Conservation (phyloP, 2,888 invertebrate species). For the Theretra japonica region DNA sequence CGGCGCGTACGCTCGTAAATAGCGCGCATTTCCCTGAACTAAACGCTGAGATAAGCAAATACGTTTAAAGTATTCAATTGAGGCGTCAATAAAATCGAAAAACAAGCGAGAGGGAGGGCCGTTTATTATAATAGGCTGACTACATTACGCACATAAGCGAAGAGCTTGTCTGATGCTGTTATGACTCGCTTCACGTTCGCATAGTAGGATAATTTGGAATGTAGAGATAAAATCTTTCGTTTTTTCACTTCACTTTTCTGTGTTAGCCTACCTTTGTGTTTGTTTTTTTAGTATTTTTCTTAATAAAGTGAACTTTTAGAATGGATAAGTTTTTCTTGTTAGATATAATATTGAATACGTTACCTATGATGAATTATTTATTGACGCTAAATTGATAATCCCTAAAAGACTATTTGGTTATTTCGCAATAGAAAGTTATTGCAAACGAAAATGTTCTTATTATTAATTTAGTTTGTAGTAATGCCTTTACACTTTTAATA, state of each 20-base stretch:
- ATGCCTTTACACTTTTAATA: no score
- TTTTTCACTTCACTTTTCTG: slow-evolving; percentile 1
- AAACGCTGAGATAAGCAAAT: neutral
- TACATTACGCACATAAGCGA: neutral
- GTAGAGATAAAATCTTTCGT: slow-evolving; percentile 30
- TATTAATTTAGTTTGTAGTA: neutral
- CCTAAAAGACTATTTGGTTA: no score
- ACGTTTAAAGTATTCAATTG: slow-evolving; percentile 13
- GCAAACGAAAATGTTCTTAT: no score
- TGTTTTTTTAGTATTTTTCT: neutral
- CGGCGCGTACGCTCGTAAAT: neutral
- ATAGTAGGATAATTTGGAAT: slow-evolving; percentile 43
- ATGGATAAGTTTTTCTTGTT: no score
- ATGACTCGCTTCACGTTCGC: slow-evolving; percentile 9
- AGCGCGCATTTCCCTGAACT: neutral
- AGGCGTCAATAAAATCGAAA: neutral
- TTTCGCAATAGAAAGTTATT: no score
- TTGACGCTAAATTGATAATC: no score
- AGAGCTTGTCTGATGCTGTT: slow-evolving; percentile 7
- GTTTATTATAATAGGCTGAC: slow-evolving; percentile 10
- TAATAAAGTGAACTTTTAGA: no score
- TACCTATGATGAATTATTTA: no score
- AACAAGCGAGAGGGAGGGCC: neutral
- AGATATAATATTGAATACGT: no score
- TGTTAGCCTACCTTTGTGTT: neutral